phyloP scores from a whole-genome alignment of 2,113 vertebrate genomes.

The Synodontis membranacea region DNA sequence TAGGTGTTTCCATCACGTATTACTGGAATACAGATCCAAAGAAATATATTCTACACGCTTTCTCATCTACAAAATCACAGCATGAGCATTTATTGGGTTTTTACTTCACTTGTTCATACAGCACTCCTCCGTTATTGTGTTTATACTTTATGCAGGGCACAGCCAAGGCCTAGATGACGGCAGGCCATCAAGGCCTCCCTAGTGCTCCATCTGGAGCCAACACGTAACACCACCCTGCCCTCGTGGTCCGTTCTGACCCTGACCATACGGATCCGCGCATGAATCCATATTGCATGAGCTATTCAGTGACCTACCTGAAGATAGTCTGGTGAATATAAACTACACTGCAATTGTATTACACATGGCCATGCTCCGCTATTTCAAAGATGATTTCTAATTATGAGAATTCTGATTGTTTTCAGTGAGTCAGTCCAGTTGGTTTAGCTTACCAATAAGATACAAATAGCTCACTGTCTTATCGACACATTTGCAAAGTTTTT shows the following conservation, averaged over 20 bases:
- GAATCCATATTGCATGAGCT: conserved; percentile 30
- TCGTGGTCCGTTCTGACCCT: conserved; percentile 77
- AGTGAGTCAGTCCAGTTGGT: background rate
- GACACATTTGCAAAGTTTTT: background rate
- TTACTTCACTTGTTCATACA: background rate
- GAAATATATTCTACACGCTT: background rate
- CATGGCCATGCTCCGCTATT: background rate
- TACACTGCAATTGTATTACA: background rate
- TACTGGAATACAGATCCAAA: background rate
- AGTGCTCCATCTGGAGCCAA: conserved; percentile 80
- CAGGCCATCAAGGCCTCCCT: conserved; percentile 85
- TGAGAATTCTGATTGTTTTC: background rate
- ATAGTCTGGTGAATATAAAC: background rate
- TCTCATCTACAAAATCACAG: background rate
- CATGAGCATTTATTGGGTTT: background rate
- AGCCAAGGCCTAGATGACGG: conserved; percentile 82
- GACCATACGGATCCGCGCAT: conserved; percentile 78
- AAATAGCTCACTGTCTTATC: background rate
- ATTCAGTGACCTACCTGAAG: background rate
- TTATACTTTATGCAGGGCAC: conserved; percentile 80
- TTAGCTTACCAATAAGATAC: background rate
- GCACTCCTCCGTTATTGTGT: conserved; percentile 72
- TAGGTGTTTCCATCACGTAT: background rate
- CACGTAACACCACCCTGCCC: conserved; percentile 81
- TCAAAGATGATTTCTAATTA: background rate